A percentile compares a stretch with the other conserved stretches of the same genome.
These are phyloP conservation scores for Calosoma granatense DNA, from an alignment of 1,140 invertebrate species.

Conservation along the genomic window DNA sequence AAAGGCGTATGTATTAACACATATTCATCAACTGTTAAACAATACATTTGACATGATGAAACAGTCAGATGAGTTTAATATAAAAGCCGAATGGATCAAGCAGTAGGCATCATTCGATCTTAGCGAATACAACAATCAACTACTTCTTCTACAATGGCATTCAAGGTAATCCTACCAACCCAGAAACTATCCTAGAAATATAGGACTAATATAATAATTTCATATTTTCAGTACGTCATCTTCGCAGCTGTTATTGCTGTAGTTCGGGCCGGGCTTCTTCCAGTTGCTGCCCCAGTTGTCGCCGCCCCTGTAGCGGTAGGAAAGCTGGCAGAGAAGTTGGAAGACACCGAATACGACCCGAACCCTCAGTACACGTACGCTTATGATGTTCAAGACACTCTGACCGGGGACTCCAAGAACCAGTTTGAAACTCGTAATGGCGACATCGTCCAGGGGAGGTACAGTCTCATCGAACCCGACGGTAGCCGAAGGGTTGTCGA, in stretches of 20 bases:
- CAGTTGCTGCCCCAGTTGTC: constrained; percentile 34
- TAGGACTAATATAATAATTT: neutral
- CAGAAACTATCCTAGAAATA: too few relatives aligned
- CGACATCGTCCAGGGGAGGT: constrained; percentile 48
- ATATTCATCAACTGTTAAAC: neutral
- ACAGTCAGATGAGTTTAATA: neutral
- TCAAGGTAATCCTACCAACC: constrained; percentile 13
- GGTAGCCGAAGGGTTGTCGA: constrained; percentile 44
- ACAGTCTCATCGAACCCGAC: constrained; percentile 46
- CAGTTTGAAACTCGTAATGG: constrained; percentile 48
- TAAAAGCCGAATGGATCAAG: neutral
- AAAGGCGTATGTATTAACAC: too few relatives aligned
- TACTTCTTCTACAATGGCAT: constrained; percentile 13
- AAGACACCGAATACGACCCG: constrained; percentile 41
- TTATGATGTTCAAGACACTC: constrained; percentile 46
- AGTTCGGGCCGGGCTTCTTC: constrained; percentile 15
- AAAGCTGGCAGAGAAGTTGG: constrained; percentile 34
- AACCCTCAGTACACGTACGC: constrained; percentile 45
- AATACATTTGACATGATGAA: too few relatives aligned
- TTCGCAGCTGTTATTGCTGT: neutral
- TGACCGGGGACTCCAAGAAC: constrained; percentile 51
- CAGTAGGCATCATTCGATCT: neutral
- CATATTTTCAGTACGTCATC: neutral
- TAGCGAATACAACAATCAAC: neutral
- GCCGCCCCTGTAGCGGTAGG: constrained; percentile 30